Evolutionary conservation across 2,888 invertebrate species (phyloP).

Genomic region (Helobdella robusta): DNA sequence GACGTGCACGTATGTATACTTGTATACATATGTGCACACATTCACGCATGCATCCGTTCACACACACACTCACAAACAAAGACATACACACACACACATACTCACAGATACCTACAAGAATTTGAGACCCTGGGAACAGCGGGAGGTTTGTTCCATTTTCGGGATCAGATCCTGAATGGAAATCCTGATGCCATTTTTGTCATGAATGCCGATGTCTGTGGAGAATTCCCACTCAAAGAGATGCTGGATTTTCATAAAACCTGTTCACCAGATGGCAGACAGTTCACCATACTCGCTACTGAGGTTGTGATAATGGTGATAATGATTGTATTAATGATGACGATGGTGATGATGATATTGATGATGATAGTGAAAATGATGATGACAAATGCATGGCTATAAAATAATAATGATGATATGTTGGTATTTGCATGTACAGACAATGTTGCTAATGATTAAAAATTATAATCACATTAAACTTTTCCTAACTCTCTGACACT

Average conservation of each 20-base stretch:
- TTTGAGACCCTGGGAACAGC: constrained; percentile 81
- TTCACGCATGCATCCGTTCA: neutral
- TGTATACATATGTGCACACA: constrained; percentile 1
- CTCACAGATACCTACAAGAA: constrained; percentile 78
- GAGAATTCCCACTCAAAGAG: constrained; percentile 81
- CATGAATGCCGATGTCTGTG: constrained; percentile 92
- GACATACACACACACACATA: neutral
- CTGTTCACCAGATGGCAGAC: constrained; percentile 31
- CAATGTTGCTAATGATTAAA: no score
- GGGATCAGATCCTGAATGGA: constrained; percentile 81
- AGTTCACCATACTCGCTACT: constrained; percentile 73
- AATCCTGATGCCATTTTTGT: constrained; percentile 82
- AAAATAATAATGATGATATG: no score
- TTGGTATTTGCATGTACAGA: no score
- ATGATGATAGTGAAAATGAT: no score
- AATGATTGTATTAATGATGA: no score
- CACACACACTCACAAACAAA: neutral
- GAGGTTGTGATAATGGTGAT: no score
- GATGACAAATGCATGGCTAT: no score
- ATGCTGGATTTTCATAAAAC: constrained; percentile 54
- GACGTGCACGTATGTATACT: neutral
- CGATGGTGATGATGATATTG: neutral
- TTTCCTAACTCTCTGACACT: neutral
- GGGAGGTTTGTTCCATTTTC: constrained; percentile 90
- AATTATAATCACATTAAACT: no score